Percentiles rank a stretch among this genome's conserved stretches.
Evolutionary conservation across 2,888 invertebrate species (phyloP).

Genomic region (Diachrysia chrysitis): DNA sequence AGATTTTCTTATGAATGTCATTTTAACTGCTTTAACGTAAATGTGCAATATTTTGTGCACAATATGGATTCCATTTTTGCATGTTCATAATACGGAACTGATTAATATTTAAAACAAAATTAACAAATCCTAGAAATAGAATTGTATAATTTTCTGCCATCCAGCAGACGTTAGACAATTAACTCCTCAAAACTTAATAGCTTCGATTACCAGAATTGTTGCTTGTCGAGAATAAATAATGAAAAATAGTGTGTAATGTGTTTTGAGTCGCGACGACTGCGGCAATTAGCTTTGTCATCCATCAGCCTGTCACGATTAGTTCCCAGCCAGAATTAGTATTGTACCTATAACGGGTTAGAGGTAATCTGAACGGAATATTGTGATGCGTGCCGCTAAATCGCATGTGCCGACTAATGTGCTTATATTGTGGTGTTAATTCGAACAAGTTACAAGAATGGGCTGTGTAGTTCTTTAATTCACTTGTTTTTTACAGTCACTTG

Average conservation of each 20-base stretch:
- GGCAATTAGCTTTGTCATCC: constrained; percentile 77
- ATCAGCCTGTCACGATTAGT: constrained; percentile 71
- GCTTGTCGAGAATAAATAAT: constrained; percentile 77
- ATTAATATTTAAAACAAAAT: too few relatives aligned
- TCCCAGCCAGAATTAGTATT: constrained; percentile 50
- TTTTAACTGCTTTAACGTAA: too few relatives aligned
- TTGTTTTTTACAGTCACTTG: not conserved
- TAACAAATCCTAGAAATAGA: not conserved
- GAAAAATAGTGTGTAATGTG: constrained; percentile 78
- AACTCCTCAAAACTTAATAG: constrained; percentile 63
- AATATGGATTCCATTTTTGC: too few relatives aligned
- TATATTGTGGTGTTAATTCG: constrained; percentile 6
- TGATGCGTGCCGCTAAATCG: constrained; percentile 40
- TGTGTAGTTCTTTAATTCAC: not conserved
- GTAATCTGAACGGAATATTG: constrained; percentile 40
- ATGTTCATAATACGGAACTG: too few relatives aligned
- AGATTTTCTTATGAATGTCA: too few relatives aligned
- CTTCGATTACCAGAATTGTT: constrained; percentile 70
- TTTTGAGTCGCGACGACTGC: constrained; percentile 69
- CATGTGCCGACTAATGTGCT: constrained; percentile 20
- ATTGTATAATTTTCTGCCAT: constrained; percentile 39
- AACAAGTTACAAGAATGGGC: constrained; percentile 1
- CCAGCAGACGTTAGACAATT: constrained; percentile 46
- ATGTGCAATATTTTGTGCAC: too few relatives aligned
- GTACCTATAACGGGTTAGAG: constrained; percentile 49